Evolutionary conservation across 2,888 invertebrate species (phyloP).

Genomic region (Tribolium freemani): DNA sequence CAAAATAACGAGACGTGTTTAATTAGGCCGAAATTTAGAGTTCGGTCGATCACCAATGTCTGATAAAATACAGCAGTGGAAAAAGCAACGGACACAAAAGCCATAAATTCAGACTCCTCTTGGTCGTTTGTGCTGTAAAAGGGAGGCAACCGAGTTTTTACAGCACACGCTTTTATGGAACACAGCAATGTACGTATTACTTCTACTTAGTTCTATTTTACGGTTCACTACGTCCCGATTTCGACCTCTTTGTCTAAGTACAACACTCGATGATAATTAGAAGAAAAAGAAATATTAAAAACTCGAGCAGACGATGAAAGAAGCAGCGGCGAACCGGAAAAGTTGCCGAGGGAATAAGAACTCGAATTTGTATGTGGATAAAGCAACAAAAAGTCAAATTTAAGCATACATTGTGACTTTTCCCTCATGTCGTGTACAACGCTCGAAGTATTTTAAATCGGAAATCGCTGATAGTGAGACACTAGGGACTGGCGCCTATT

Average conservation of each 20-base stretch:
- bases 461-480: slow-evolving; percentile 45
- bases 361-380: slow-evolving; percentile 40
- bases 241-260: slow-evolving; percentile 42
- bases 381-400: slow-evolving; percentile 43
- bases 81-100: slow-evolving; percentile 44
- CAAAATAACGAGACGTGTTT: slow-evolving; percentile 36
- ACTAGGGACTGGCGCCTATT: slow-evolving; percentile 43
- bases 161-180: slow-evolving; percentile 52
- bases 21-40: slow-evolving; percentile 48
- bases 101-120: slow-evolving; percentile 52
- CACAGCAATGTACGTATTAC: slow-evolving; percentile 53
- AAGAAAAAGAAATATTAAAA: slow-evolving; percentile 23
- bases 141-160: slow-evolving; percentile 50
- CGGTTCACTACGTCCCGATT: slow-evolving; percentile 47
- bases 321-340: slow-evolving; percentile 32
- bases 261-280: neutral
- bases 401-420: slow-evolving; percentile 45
- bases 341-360: slow-evolving; percentile 36
- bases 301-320: slow-evolving; percentile 2
- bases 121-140: slow-evolving; percentile 50
- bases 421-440: slow-evolving; percentile 33
- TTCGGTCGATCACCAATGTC: slow-evolving; percentile 45
- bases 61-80: slow-evolving; percentile 49
- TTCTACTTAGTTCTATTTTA: slow-evolving; percentile 57
- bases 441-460: slow-evolving; percentile 46